Base-by-base conservation (phyloP, 2,888 invertebrate genomes). In the Steinernema scapterisci region DNA sequence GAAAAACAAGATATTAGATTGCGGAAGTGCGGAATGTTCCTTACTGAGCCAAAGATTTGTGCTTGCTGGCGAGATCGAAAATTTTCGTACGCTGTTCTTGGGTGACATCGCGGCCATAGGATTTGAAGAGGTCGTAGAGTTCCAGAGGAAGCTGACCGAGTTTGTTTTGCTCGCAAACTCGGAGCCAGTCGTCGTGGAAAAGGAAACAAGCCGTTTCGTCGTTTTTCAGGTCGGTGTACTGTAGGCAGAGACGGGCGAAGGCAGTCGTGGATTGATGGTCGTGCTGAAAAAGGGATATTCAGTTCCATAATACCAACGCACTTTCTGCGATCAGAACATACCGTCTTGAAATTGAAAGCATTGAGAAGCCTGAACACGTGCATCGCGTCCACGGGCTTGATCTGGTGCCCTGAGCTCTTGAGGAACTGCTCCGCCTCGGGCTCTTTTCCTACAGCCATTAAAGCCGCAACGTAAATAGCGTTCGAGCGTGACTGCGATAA, bases 321-420 rank as follows among this genome's bases (percentile, higher is more conserved):
- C 38, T 6, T 38, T 9, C 38, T 38, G 38, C 5, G 5, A n/a
- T 31, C 23, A 63, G 44, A 38, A 63, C 72, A 25, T 27, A 79
- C 79, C 9, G 72, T 54, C 44, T 76, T 75, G 23, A 72, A 72
- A 71, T 80, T 80, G 23, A 82, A 23, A 13, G 82, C 75, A 73
- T 81, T 83, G 75, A 79, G 76, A 23, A 84, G 72, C 21, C 78
- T 74, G 76, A 83, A 79, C 3, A 78, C 80, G 56, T 77, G 73
- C 31, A 79, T 46, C 31, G 75, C 76, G 70, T 83, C 84, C n/a
- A 73, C 63, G 1, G 77, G 63, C 16, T 78, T 76, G 13, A 83
- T 75, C 1, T 63, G 27, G 7, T 72, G 70, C 70, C 76, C 21
- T 31, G 52, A 25, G 44, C 74, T 23, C 13, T 52, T 71, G 19